A percentile compares a stretch with the other conserved stretches of the same genome.
Evolutionary conservation across 2,797 vertebrate genomes (phyloP).

Genomic region (Sandelia bainsii): DNA sequence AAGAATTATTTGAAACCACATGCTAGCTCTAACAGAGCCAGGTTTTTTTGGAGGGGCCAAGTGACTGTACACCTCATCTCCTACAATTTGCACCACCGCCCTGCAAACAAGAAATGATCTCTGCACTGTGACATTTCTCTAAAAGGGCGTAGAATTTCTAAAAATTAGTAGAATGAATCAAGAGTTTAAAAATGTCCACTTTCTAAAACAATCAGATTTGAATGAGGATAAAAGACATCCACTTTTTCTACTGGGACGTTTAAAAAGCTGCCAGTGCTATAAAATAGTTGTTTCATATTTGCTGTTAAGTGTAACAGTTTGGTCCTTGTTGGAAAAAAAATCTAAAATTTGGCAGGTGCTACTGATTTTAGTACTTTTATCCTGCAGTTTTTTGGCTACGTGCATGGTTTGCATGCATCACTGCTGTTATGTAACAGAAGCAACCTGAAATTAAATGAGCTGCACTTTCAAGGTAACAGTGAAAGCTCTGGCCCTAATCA

Average conservation of each 20-base stretch:
- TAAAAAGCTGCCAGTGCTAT: neutral
- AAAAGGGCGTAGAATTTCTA: neutral
- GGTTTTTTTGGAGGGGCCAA: neutral
- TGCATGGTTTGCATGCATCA: neutral
- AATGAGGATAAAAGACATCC: too few relatives aligned
- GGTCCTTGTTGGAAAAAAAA: constrained; percentile 13
- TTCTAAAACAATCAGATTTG: too few relatives aligned
- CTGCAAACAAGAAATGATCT: constrained; percentile 8
- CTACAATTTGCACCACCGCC: constrained; percentile 23
- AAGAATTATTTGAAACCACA: constrained; percentile 49
- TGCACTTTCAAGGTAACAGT: constrained; percentile 25
- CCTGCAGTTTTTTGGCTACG: too few relatives aligned
- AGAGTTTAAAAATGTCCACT: neutral
- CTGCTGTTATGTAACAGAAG: constrained; percentile 6
- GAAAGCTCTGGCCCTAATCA: constrained; percentile 14
- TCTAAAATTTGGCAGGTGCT: neutral
- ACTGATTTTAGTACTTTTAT: neutral
- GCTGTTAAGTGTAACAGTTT: neutral
- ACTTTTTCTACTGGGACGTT: too few relatives aligned
- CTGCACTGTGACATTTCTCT: neutral
- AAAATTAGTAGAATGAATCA: neutral
- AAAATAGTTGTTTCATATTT: neutral
- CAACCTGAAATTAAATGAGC: constrained; percentile 6
- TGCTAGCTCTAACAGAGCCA: constrained; percentile 25
- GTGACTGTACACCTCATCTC: constrained; percentile 30